These are phyloP conservation scores for Lemur catta DNA, from an alignment of 2,797 vertebrate genomes.

Conservation along the genomic window DNA sequence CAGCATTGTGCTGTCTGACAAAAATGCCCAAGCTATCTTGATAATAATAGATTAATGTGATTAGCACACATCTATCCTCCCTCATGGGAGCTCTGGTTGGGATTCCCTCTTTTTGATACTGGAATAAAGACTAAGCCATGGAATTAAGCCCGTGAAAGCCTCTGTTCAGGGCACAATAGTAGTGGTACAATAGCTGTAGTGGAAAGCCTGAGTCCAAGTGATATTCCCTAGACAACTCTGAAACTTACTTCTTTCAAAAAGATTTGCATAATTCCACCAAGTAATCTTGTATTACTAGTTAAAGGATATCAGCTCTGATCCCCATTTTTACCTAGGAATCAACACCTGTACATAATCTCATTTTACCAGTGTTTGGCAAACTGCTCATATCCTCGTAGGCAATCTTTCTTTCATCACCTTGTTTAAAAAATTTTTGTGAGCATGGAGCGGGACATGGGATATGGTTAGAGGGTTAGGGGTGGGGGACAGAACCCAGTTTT, in stretches of 20 bases:
- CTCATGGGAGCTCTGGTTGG: constrained; percentile 15
- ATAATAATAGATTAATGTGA: constrained; percentile 71
- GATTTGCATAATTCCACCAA: constrained; percentile 25
- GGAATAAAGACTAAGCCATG: constrained; percentile 63
- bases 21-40: constrained; percentile 28
- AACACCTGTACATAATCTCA: background rate
- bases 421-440: constrained; percentile 2
- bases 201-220: background rate
- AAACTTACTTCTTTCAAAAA: constrained; percentile 36
- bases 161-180: constrained; percentile 21
- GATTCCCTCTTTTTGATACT: constrained; percentile 51
- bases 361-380: constrained; percentile 15
- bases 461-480: background rate
- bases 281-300: constrained; percentile 6
- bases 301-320: background rate
- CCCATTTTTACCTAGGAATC: background rate
- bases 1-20: background rate
- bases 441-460: background rate
- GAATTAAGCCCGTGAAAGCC: constrained; percentile 50
- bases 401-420: constrained; percentile 14
- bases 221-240: constrained; percentile 25
- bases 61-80: constrained; percentile 42
- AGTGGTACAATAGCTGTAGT: background rate
- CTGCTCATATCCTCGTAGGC: background rate
- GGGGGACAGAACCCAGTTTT: background rate